Percentiles rank a stretch among this genome's conserved stretches.
These are phyloP conservation scores for Dendrophyllia cribrosa DNA, from an alignment of 64 coral and sea anemone species.

Conservation along the genomic window DNA sequence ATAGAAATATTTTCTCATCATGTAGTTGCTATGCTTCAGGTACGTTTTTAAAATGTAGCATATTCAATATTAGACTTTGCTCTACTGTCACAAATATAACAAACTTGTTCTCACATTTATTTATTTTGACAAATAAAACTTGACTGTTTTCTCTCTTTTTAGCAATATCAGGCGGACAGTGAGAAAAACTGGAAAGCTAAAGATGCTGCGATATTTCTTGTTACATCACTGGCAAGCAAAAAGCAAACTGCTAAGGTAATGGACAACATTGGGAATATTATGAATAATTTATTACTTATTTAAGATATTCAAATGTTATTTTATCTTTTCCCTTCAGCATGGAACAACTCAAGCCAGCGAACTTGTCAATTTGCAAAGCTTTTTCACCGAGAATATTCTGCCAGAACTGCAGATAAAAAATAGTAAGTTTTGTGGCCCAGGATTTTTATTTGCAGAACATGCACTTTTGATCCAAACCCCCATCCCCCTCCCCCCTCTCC, in stretches of 20 bases:
- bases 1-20: constrained; percentile 97
- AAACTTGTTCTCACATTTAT: too few relatives aligned
- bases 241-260: constrained; percentile 99
- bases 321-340: constrained; percentile 58
- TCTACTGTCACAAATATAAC: too few relatives aligned
- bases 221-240: constrained; percentile 96
- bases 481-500: too few relatives aligned
- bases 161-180: constrained; percentile 85
- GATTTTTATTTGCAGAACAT: too few relatives aligned
- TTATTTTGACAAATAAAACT: too few relatives aligned
- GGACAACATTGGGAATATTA: not conserved
- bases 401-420: constrained; percentile 91
- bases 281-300: too few relatives aligned
- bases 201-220: constrained; percentile 96
- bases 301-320: too few relatives aligned
- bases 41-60: not conserved
- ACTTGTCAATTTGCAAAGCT: constrained; percentile 86
- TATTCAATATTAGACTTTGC: too few relatives aligned
- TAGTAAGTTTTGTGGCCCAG: constrained; percentile 52
- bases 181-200: constrained; percentile 96
- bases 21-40: constrained; percentile 88
- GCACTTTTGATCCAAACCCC: too few relatives aligned
- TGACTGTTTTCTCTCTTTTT: not conserved
- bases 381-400: constrained; percentile 87
- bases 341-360: constrained; percentile 98